phyloP scores from a whole-genome alignment of 2,888 invertebrate species.

The Perdita meconis region DNA sequence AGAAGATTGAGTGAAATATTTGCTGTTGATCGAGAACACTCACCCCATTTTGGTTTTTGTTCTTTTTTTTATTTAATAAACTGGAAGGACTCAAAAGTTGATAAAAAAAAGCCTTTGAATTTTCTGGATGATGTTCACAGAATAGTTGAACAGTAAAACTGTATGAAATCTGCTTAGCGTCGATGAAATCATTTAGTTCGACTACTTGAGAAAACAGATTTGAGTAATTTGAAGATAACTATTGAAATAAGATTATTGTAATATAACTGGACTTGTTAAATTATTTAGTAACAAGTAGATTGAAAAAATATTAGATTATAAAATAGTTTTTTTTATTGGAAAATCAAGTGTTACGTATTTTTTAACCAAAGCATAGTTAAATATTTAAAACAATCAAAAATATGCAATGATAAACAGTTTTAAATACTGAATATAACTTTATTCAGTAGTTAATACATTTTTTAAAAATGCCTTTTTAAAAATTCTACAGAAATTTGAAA shows the following conservation, averaged over 20 bases:
- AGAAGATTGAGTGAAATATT: slow-evolving; percentile 1
- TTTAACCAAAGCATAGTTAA: no score
- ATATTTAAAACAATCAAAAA: no score
- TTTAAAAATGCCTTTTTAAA: no score
- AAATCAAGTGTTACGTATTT: no score
- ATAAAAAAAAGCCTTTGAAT: background rate
- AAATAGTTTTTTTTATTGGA: no score
- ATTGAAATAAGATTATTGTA: background rate
- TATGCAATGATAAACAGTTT: no score
- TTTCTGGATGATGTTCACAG: background rate
- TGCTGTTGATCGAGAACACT: slow-evolving; percentile 2
- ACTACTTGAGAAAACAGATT: background rate
- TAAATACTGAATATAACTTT: no score
- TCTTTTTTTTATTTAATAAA: background rate
- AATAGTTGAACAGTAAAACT: background rate
- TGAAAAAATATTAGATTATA: background rate
- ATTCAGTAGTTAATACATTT: no score
- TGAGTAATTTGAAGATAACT: background rate
- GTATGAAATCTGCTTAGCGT: background rate
- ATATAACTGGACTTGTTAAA: background rate
- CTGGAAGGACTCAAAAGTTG: background rate
- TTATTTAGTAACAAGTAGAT: background rate
- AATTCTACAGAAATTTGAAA: no score
- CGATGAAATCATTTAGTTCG: background rate
- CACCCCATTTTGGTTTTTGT: background rate